phyloP scores from a whole-genome alignment of 2,113 vertebrate genomes.

The Burhinus bistriatus region DNA sequence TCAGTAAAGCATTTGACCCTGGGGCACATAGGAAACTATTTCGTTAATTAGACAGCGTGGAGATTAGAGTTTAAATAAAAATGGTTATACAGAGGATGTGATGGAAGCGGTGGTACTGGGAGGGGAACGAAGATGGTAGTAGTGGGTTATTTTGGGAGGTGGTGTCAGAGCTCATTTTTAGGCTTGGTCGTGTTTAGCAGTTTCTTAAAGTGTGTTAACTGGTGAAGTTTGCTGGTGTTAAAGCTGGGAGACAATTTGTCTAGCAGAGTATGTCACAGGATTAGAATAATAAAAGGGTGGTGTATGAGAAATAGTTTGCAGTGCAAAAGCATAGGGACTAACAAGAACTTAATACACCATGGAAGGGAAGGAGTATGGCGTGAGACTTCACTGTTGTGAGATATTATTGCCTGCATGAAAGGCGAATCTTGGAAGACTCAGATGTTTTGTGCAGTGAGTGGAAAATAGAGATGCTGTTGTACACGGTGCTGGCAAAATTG shows the following conservation, averaged over 20 bases:
- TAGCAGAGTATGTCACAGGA: background rate
- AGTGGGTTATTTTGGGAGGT: background rate
- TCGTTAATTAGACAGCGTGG: background rate
- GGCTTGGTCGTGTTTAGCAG: background rate
- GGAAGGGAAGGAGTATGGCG: background rate
- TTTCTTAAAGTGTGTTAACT: background rate
- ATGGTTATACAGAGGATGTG: background rate
- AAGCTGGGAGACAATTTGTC: background rate
- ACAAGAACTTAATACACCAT: background rate
- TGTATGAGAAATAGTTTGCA: background rate
- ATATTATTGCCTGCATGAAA: fast-evolving
- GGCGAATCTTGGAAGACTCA: background rate
- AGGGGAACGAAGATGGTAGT: background rate
- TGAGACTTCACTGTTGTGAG: background rate
- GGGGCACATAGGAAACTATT: background rate
- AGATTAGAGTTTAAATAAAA: background rate
- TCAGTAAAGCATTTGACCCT: background rate
- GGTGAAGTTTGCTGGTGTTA: background rate
- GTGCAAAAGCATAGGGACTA: background rate
- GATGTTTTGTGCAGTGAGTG: background rate
- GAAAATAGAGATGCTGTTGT: background rate
- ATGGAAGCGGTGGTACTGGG: background rate
- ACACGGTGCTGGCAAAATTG: background rate
- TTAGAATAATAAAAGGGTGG: background rate
- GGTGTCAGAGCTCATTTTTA: background rate